Evolutionary conservation across 2,888 invertebrate genomes (phyloP), one percentile per base, ranked within the genome.

Genomic region (Pteria penguin): DNA sequence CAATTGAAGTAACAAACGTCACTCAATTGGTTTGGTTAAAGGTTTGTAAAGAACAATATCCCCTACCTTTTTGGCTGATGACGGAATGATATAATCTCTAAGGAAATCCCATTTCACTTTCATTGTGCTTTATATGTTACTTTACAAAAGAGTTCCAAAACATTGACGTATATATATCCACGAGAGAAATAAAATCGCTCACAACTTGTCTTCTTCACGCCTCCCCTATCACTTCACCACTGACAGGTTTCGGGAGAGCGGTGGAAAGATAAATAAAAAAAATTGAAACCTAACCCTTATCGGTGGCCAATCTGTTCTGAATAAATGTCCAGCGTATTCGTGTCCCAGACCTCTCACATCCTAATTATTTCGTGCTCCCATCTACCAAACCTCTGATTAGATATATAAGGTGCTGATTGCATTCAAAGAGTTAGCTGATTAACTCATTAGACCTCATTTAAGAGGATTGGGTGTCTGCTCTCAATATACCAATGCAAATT

Each of bases 81-180:
- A 32, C 24, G 68, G 31, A 24, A 68, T 68, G 26, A 68, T 57
- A 14, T 68, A 68, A 57, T 68, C 57, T 52, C 57, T 24, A n/a
- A 68, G 33, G 57, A 68, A 68, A 57, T 32, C 31, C 68, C 57
- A 68, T 29, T 68, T 68, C 29, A 68, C n/a, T 68, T 68, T 57
- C 68, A 68, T 57, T 32, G 22, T 57, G n/a, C n/a, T n/a, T n/a
- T n/a, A n/a, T n/a, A n/a, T n/a, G n/a, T n/a, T n/a, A n/a, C n/a
- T n/a, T n/a, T n/a, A n/a, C n/a, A n/a, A n/a, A n/a, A n/a, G n/a
- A n/a, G n/a, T n/a, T n/a, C n/a, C n/a, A n/a, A n/a, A n/a, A n/a
- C n/a, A n/a, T n/a, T n/a, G n/a, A n/a, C n/a, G n/a, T n/a, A n/a
- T n/a, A n/a, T n/a, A n/a, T n/a, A n/a, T n/a, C n/a, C n/a, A n/a